Conservation (phyloP, 2,888 invertebrate species). For the Ormyrus rosae region DNA sequence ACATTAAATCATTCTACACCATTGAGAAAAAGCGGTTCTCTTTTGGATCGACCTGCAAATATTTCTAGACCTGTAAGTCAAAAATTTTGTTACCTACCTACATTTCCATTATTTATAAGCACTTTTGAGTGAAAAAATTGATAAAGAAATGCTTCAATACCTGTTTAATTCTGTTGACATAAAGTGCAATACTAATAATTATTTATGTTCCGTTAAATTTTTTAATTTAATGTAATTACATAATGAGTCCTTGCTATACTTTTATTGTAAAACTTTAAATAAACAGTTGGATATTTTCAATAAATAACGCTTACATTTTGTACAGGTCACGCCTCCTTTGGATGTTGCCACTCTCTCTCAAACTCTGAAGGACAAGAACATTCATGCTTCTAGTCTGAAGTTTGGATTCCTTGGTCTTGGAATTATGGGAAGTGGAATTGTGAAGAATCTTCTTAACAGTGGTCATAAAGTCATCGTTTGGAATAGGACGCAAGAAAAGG, state of each 20-base stretch:
- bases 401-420: conserved; percentile 97
- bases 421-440: conserved; percentile 96
- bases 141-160: too few species aligned
- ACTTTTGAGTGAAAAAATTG: too few species aligned
- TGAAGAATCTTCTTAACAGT: conserved; percentile 94
- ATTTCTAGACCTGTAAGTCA: conserved; percentile 83
- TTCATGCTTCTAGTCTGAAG: conserved; percentile 88
- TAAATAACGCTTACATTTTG: too few species aligned
- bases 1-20: conserved; percentile 77
- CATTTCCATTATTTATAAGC: conserved; percentile 8
- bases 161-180: too few species aligned
- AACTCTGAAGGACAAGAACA: conserved; percentile 88
- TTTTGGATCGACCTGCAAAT: conserved; percentile 83
- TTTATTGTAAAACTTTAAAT: too few species aligned
- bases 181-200: too few species aligned
- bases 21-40: conserved; percentile 77
- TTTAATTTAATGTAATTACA: too few species aligned
- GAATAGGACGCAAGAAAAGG: conserved; percentile 95
- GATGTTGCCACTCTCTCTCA: conserved; percentile 87
- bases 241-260: too few species aligned
- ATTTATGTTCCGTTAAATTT: too few species aligned
- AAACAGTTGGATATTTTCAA: too few species aligned
- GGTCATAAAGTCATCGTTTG: conserved; percentile 96
- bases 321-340: conserved; percentile 83
- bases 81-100: neutral